Evolutionary conservation across 2,888 invertebrate species (phyloP), one percentile per base, ranked within the genome.

Genomic region (Rhagonycha fulva): DNA sequence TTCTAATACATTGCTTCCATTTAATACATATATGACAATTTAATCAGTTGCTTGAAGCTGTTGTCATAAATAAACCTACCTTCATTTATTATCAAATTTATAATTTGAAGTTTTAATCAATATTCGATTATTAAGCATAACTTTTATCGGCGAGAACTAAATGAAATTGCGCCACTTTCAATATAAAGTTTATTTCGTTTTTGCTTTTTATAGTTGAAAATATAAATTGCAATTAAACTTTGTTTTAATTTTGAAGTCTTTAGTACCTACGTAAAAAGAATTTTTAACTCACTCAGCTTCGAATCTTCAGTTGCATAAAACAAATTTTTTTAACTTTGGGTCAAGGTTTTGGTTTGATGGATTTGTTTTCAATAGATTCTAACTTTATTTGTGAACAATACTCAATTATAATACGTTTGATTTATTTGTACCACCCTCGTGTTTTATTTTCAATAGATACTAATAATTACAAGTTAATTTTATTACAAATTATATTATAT

Each of bases 1-100:
- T 47, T 47, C 47, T 47, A 47, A 47, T 47, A 47, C 47, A 47
- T 47, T 7, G 47, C 32, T 47, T 47, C 47, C 12, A 23, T 66
- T 66, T 66, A 66, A 66, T 66, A 26, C 23, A 66, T 66, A 66
- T 66, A 66, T 66, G 66, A 66, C 26, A 66, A 23, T 66, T 66
- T 66, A 66, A 66, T 66, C 66, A 26, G n/a, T 66, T 66, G 23
- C n/a, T 26, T 66, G 66, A 66, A 66, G 23, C 66, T 23, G n/a
- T 19, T 19, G 28, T 14, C 30, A 68, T 47, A 47, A 47, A 47
- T 47, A 47, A 47, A 47, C 47, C 47, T 47, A 47, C 47, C 47
- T 47, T 47, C 47, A 47, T 47, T 47, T 47, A 47, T 47, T 47
- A 47, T n/a, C n/a, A n/a, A 47, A 47, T 47, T 47, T 47, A 47